phyloP scores from a whole-genome alignment of 2,797 vertebrate genomes.

The Bufotes viridis region DNA sequence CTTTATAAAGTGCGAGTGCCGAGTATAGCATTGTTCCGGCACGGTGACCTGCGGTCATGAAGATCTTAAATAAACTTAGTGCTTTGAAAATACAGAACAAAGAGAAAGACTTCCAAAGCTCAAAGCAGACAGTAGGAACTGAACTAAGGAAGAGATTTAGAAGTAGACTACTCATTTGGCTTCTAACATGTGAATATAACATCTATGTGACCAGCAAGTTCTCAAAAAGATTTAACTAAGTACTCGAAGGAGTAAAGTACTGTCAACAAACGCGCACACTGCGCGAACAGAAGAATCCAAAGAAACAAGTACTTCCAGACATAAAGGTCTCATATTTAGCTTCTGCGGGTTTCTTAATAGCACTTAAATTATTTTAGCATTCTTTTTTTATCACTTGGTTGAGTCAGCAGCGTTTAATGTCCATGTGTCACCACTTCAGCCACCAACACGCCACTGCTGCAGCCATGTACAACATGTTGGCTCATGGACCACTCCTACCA shows the following conservation, averaged over 20 bases:
- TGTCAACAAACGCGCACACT: neutral
- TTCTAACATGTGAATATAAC: constrained; percentile 9
- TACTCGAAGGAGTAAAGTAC: neutral
- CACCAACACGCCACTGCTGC: too few relatives aligned
- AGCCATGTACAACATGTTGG: too few relatives aligned
- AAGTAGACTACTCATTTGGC: constrained; percentile 27
- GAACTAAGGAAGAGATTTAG: constrained; percentile 1
- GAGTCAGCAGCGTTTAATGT: too few relatives aligned
- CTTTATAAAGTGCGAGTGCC: constrained; percentile 12
- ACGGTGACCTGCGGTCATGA: constrained; percentile 33
- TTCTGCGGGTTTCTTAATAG: neutral
- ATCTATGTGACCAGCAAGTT: constrained; percentile 25
- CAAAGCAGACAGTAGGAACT: constrained; percentile 43
- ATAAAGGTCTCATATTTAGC: neutral
- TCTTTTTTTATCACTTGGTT: too few relatives aligned
- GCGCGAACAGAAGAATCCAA: neutral
- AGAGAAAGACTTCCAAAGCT: constrained; percentile 45
- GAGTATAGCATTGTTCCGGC: constrained; percentile 26
- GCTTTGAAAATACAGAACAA: constrained; percentile 34
- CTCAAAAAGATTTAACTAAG: constrained; percentile 4
- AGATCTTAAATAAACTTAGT: constrained; percentile 39
- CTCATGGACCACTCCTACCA: too few relatives aligned
- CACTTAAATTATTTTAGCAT: too few relatives aligned
- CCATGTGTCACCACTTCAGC: too few relatives aligned
- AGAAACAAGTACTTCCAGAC: neutral